Evolutionary conservation across 2,888 invertebrate genomes (phyloP), one percentile per base, ranked within the genome.

Genomic region (Omphaloscelis lunosa): DNA sequence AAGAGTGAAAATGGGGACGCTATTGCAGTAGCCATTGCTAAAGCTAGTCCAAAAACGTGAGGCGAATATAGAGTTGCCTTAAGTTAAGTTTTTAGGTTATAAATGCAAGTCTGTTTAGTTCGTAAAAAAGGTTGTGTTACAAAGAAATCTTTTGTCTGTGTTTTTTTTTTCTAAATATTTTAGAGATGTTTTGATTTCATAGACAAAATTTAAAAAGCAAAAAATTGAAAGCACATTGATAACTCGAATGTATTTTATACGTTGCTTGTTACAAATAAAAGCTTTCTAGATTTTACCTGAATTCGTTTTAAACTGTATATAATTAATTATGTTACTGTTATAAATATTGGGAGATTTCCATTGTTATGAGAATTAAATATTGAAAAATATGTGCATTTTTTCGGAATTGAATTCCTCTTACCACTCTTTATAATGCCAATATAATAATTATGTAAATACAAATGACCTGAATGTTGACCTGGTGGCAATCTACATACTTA

Each of bases 21-120:
- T 0, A 89, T 95, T 0, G 94, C 95, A 0, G 81, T 95, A 0
- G 94, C 94, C 1, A 87, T 94, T 2, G 91, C 94, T n/a, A 92
- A 89, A 69, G 89, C 83, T 27, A 41, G 62, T 12, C 79, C 85
- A 8, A 85, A 81, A 34, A 41, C 56, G n/a, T 69, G 48, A 70
- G 27, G 34, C 6, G 20, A 56, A 4, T 53, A 9, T 15, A 1
- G 17, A 20, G 9, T 62, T 27, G 45, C 27, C 48, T 9, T 48
- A 29, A 6, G 9, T 51, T 61, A 77, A 56, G 41, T 70, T 69
- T 27, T 34, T 51, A 68, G 45, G n/a, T 59, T 63, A 63, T 74
- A 12, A 67, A 56, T 80, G 0, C 34, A 71, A 84, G 81, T 80
- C 81, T 84, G 85, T 68, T 72, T 74, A 82, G 74, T 69, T 69